Percentiles rank a stretch among this genome's conserved stretches.
phyloP scores from a whole-genome alignment of 2,113 vertebrate species.

The Calyptomena viridis region DNA sequence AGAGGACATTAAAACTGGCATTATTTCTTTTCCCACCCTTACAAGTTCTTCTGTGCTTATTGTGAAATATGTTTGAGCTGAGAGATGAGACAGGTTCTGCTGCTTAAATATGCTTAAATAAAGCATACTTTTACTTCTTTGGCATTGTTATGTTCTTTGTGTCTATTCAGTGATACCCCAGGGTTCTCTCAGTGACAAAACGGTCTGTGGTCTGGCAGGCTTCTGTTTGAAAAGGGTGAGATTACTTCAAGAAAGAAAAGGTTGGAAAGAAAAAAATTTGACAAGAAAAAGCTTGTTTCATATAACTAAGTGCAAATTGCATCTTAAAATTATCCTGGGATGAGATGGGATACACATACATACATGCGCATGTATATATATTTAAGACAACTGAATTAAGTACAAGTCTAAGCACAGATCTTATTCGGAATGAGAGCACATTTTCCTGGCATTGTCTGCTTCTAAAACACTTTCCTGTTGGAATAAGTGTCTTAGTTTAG shows the following conservation, averaged over 20 bases:
- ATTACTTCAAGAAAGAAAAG: conserved; percentile 27
- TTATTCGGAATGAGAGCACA: neutral
- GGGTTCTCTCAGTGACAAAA: conserved; percentile 2
- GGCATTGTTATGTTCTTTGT: neutral
- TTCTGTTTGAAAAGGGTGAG: neutral
- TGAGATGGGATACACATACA: neutral
- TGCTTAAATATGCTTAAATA: conserved; percentile 16
- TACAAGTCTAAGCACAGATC: neutral
- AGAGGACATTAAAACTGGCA: neutral
- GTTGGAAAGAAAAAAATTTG: neutral
- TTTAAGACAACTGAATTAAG: neutral
- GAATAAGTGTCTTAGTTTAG: neutral
- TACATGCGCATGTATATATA: no score
- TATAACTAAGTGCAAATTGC: neutral
- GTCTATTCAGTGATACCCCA: neutral
- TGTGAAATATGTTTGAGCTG: neutral
- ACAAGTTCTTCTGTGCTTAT: neutral
- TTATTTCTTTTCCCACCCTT: neutral
- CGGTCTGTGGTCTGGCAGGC: conserved; percentile 4
- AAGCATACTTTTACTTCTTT: neutral
- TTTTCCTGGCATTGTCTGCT: neutral
- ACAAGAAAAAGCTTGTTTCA: conserved; percentile 29
- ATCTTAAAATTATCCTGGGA: neutral
- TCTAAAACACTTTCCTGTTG: neutral
- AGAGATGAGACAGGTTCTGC: conserved; percentile 28